Base-by-base conservation (phyloP, 2,113 vertebrate genomes). In the Scytalopus superciliaris region DNA sequence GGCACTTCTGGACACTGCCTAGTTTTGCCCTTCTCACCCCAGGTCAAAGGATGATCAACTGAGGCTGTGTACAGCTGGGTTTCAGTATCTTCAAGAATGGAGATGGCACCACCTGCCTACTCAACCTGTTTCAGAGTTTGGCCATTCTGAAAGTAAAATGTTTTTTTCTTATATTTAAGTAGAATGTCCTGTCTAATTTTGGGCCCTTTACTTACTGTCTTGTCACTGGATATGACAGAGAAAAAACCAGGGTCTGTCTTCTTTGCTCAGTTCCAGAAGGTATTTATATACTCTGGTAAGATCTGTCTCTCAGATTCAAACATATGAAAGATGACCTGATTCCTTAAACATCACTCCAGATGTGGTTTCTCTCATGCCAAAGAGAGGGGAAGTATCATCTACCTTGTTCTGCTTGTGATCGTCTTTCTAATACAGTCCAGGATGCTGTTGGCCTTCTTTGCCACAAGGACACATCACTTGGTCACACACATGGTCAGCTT, bases 1-100 rank as follows among this genome's bases (percentile, higher is more conserved):
- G n/a, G 21, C 27, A 49, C 3, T 6, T 81, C 55, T 73, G 27
- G 21, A 69, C 9, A 44, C 35, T 47, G 21, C 33, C 27, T 40
- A 14, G 22, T 44, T 77, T 13, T 64, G 8, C 0, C 6, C 10
- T 3, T 3, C 5, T 25, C 9, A 21, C 2, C 1, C 4, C 28
- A 53, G 40, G 39, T 87, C 27, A 56, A 66, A 69, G 39, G 8
- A 47, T 3, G 2, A 11, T 69, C 59, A 84, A 0, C 22, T 72
- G 12, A 4, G 7, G 1, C 18, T 76, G 6, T 52, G 30, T 56
- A 9, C 35, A 72, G 6, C 3, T 55, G 12, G 9, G 15, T 60
- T 78, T 64, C 19, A 37, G 5, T 33, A 45, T 42, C 44, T 68
- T 70, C 40, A 66, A 27, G 14, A 47, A 33, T 16, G 18, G 27